A percentile compares a stretch with the other conserved stretches of the same genome.
These are phyloP conservation scores for Ceratosolen fusciceps DNA, from an alignment of 1,140 invertebrate genomes.

Conservation along the genomic window DNA sequence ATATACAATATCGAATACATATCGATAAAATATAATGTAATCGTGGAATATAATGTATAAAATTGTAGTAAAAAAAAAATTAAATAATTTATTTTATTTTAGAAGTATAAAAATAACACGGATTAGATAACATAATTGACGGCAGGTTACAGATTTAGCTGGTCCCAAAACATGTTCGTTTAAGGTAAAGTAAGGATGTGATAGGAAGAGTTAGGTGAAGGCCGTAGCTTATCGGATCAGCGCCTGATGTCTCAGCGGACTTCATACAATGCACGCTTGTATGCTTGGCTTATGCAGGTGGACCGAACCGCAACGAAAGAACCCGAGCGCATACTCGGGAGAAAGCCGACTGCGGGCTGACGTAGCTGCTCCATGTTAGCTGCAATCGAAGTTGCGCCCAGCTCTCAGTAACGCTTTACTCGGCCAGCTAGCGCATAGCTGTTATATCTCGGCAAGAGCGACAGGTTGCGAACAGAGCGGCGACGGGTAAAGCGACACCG, in stretches of 20 bases:
- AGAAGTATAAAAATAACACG: too few relatives aligned
- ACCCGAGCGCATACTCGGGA: constrained; percentile 56
- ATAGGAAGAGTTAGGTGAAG: too few relatives aligned
- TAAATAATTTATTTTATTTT: too few relatives aligned
- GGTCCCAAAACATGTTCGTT: too few relatives aligned
- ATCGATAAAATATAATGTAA: too few relatives aligned
- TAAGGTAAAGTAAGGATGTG: too few relatives aligned
- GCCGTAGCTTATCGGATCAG: too few relatives aligned
- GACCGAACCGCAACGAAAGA: constrained; percentile 58
- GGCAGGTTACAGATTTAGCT: too few relatives aligned
- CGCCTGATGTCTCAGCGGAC: not conserved
- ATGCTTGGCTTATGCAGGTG: constrained; percentile 55
- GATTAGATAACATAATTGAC: too few relatives aligned
- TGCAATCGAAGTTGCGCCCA: constrained; percentile 65
- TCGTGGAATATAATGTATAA: too few relatives aligned
- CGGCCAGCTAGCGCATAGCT: constrained; percentile 58
- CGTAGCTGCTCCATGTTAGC: constrained; percentile 49
- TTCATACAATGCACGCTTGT: constrained; percentile 44
- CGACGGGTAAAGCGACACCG: not conserved
- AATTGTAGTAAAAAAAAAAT: too few relatives aligned
- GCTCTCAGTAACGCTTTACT: constrained; percentile 68
- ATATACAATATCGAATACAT: too few relatives aligned
- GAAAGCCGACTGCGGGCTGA: constrained; percentile 60
- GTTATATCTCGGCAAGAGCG: not conserved
- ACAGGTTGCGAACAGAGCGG: not conserved